Conservation (phyloP, 2,797 vertebrate genomes). For the Sphenopsis melanotis region DNA sequence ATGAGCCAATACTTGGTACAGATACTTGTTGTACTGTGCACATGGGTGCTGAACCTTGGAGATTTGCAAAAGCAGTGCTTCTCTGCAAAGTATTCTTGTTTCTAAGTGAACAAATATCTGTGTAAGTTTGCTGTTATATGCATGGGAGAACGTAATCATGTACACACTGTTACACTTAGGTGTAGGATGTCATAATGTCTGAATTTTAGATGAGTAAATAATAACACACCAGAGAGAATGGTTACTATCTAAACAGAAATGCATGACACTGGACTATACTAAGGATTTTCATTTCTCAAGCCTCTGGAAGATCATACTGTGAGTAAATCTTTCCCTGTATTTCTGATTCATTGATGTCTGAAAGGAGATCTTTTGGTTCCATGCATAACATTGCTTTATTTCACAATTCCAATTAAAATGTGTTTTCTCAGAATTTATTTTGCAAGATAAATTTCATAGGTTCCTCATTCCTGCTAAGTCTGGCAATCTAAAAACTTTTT, state of each 20-base stretch:
- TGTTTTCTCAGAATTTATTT: neutral
- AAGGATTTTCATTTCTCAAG: slow-evolving; percentile 16
- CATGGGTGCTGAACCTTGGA: neutral
- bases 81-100: neutral
- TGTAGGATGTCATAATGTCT: neutral
- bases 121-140: neutral
- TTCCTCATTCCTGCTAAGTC: neutral
- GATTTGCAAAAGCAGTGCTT: neutral
- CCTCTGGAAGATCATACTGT: slow-evolving; percentile 13
- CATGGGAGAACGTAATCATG: neutral
- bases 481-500: neutral
- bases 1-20: neutral
- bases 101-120: neutral
- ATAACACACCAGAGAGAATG: neutral
- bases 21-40: neutral
- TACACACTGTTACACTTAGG: neutral
- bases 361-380: neutral
- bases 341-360: neutral
- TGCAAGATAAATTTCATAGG: neutral
- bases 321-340: slow-evolving; percentile 1
- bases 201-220: neutral
- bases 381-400: neutral
- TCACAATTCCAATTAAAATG: neutral
- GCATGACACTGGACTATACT: neutral
- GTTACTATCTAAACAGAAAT: neutral